Evolutionary conservation across 2,797 vertebrate genomes (phyloP).

Genomic region (Enteromius mattozi): DNA sequence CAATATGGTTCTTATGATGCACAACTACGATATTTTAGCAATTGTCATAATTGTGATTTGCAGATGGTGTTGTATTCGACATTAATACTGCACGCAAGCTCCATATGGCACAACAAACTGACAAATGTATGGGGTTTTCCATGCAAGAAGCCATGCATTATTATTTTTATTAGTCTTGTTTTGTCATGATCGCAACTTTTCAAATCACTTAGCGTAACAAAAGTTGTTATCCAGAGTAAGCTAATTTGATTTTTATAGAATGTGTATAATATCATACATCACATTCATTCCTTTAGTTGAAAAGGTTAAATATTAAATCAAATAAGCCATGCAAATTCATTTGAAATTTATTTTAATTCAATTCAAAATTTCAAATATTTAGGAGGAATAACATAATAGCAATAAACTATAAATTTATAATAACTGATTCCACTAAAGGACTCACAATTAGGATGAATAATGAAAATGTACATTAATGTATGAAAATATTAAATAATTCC

Average conservation of each 20-base stretch:
- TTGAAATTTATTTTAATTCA: neutral
- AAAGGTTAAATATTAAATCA: neutral
- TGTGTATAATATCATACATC: neutral
- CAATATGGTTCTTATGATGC: neutral
- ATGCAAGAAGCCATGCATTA: constrained; percentile 5
- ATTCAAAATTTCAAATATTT: neutral
- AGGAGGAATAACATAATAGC: neutral
- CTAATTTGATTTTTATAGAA: neutral
- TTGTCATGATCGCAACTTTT: neutral
- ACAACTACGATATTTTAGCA: neutral
- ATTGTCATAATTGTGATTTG: neutral
- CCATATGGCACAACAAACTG: neutral
- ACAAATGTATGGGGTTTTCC: constrained; percentile 6
- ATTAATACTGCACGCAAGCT: neutral
- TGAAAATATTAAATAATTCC: neutral
- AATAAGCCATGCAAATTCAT: neutral
- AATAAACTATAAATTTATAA: neutral
- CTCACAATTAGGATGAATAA: neutral
- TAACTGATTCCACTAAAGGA: neutral
- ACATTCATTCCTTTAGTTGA: neutral
- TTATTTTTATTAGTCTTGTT: neutral
- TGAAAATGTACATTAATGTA: neutral
- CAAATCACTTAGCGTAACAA: neutral
- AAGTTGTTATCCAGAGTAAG: neutral
- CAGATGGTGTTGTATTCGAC: constrained; percentile 13